Evolutionary conservation across 2,888 invertebrate species (phyloP).

Genomic region (Chrysolina haemoptera): DNA sequence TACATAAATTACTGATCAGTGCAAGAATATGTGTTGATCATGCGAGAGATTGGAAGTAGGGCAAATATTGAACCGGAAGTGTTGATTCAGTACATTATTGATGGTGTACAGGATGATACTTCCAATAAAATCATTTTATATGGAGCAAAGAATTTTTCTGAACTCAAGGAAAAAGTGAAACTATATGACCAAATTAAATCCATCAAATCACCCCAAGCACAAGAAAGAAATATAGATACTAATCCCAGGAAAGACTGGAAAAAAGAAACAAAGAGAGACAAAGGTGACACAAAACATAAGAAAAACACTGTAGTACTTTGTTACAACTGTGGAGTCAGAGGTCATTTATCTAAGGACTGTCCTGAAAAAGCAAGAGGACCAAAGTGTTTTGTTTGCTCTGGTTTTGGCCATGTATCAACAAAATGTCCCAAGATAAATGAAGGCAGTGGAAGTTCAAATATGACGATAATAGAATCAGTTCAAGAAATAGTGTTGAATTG

Average conservation of each 20-base stretch:
- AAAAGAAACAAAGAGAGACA: neutral
- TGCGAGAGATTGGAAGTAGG: conserved; percentile 64
- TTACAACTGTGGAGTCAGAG: conserved; percentile 42
- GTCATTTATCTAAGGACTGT: conserved; percentile 36
- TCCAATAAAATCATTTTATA: conserved; percentile 53
- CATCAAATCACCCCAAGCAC: neutral
- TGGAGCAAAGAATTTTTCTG: conserved; percentile 43
- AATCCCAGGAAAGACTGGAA: neutral
- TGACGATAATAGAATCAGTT: conserved; percentile 30
- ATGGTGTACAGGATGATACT: conserved; percentile 60
- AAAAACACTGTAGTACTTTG: conserved; percentile 16
- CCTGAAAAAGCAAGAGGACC: conserved; percentile 41
- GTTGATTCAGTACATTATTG: conserved; percentile 65
- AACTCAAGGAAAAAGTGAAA: conserved; percentile 34
- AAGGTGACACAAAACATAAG: neutral
- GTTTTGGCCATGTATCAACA: conserved; percentile 45
- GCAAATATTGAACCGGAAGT: conserved; percentile 61
- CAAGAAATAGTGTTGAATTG: conserved; percentile 32
- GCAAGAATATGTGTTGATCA: conserved; percentile 63
- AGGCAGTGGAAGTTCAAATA: neutral
- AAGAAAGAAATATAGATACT: neutral
- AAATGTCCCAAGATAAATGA: conserved; percentile 34
- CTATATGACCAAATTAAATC: neutral
- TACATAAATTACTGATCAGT: conserved; percentile 54
- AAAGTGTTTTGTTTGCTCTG: conserved; percentile 49